These are phyloP conservation scores for Spinus pinus DNA, from an alignment of 2,797 vertebrate species.

Conservation along the genomic window DNA sequence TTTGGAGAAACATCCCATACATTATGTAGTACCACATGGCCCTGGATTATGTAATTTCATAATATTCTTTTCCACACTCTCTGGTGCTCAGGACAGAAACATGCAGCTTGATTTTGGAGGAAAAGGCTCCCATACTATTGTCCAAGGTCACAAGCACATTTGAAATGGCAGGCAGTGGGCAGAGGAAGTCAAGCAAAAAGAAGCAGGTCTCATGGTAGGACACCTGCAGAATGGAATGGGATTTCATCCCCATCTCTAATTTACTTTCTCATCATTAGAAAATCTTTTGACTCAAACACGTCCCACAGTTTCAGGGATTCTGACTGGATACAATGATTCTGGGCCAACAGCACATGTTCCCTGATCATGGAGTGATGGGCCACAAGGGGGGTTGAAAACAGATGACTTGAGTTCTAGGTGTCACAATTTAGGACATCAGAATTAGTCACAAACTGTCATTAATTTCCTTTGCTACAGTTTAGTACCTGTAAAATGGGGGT, in stretches of 20 bases:
- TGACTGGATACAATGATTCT: not conserved
- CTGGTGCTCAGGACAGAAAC: not conserved
- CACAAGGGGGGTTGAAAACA: not conserved
- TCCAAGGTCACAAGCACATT: not conserved
- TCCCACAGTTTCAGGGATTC: not conserved
- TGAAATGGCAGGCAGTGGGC: not conserved
- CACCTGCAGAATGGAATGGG: not conserved
- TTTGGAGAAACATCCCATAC: not conserved
- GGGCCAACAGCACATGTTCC: not conserved
- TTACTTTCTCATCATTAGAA: not conserved
- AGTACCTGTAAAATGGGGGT: not conserved
- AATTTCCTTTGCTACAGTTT: not conserved
- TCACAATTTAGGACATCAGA: not conserved
- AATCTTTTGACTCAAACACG: not conserved
- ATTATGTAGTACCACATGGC: not conserved
- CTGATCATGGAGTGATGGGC: not conserved
- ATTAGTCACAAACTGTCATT: not conserved
- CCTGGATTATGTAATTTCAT: not conserved
- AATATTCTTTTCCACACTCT: not conserved
- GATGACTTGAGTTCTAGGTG: not conserved
- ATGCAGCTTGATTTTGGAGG: not conserved
- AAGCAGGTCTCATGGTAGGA: not conserved
- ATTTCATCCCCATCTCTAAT: not conserved
- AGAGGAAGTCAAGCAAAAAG: not conserved
- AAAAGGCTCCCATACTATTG: not conserved